phyloP scores from a whole-genome alignment of 2,113 vertebrate species.

The Albula goreensis region DNA sequence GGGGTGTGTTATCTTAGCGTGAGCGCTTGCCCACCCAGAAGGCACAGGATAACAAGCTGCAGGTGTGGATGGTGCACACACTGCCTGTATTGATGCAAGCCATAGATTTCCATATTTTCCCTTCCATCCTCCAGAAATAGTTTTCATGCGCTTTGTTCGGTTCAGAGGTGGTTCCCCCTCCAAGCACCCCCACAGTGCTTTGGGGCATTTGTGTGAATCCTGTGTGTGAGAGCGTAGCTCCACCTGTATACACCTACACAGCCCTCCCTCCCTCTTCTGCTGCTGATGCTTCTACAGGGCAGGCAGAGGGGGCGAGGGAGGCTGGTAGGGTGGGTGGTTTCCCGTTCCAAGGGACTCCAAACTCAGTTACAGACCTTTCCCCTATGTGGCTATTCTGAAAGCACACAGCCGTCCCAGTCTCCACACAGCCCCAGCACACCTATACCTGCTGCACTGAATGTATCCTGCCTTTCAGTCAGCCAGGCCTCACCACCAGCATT shows the following conservation, averaged over 20 bases:
- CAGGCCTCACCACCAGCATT: too few species aligned
- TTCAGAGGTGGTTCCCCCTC: neutral
- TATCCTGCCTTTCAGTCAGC: too few species aligned
- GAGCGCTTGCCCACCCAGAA: neutral
- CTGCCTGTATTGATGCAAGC: neutral
- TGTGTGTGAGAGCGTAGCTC: neutral
- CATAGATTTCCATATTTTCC: neutral
- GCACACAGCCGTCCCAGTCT: too few species aligned
- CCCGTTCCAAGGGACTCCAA: too few species aligned
- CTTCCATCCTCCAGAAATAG: neutral
- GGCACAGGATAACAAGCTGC: neutral
- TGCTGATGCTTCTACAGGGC: neutral
- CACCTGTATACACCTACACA: conserved; percentile 8
- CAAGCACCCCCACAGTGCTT: too few species aligned
- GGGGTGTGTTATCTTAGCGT: neutral
- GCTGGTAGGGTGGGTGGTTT: neutral
- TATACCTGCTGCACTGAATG: too few species aligned
- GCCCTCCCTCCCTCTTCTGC: neutral
- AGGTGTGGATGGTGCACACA: neutral
- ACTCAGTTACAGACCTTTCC: too few species aligned
- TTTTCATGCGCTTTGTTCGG: neutral
- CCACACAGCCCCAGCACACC: too few species aligned
- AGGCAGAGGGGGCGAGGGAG: neutral
- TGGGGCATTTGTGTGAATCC: too few species aligned
- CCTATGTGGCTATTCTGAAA: too few species aligned